Evolutionary conservation across 30 jellyfish, hydroid and myxozoan genomes (phyloP).

Genomic region (Phacellophora camtschatica): DNA sequence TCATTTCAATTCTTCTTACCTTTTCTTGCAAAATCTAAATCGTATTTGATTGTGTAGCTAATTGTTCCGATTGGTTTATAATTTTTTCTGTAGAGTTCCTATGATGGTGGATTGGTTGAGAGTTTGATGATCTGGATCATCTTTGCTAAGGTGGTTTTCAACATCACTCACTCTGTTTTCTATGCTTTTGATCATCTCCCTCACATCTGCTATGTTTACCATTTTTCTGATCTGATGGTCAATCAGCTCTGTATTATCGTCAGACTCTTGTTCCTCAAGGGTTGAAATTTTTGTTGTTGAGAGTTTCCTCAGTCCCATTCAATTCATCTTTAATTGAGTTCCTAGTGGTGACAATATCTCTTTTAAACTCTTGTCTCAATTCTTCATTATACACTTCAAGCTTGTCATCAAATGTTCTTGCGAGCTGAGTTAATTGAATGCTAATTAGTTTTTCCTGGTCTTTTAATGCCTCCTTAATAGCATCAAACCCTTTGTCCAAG

Average conservation of each 20-base stretch:
- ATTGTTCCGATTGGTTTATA: neutral
- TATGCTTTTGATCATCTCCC: neutral
- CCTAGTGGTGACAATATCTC: neutral
- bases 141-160: neutral
- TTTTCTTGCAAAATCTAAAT: neutral
- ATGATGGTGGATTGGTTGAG: conserved; percentile 1
- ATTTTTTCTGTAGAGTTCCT: neutral
- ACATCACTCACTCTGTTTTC: neutral
- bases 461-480: neutral
- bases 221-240: conserved; percentile 1
- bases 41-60: neutral
- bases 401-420: conserved; percentile 2
- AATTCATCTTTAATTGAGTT: neutral
- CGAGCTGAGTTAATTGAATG: neutral
- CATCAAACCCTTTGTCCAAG: conserved; percentile 7
- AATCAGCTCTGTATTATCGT: neutral
- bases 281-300: neutral
- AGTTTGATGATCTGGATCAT: neutral
- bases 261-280: conserved; percentile 8
- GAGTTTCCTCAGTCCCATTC: neutral
- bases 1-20: neutral
- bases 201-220: neutral
- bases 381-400: conserved; percentile 1
- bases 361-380: neutral
- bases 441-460: conserved; percentile 2